Conservation (phyloP, 2,888 invertebrate species). For the Cerastoderma edule region DNA sequence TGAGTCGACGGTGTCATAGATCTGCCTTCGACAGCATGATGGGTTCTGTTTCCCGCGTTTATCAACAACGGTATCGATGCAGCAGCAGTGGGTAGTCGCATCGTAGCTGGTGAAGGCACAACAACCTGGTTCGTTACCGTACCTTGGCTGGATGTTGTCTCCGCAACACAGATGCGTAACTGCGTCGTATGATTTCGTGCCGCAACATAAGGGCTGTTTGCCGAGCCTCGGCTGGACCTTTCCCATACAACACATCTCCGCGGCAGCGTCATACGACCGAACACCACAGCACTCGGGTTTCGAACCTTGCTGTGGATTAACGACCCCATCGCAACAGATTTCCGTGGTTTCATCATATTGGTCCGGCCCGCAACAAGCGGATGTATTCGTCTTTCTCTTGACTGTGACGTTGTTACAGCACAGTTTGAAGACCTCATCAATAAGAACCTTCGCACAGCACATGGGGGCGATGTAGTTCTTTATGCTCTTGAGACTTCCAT, state of each 20-base stretch:
- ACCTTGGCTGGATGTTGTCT: slow-evolving; percentile 38
- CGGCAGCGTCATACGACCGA: slow-evolving; percentile 41
- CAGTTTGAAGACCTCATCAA: slow-evolving; percentile 35
- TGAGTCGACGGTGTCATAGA: slow-evolving; percentile 38
- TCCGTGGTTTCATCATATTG: slow-evolving; percentile 39
- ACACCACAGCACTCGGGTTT: slow-evolving; percentile 48
- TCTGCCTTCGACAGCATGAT: slow-evolving; percentile 44
- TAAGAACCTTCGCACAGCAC: slow-evolving; percentile 47
- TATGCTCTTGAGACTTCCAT: slow-evolving; percentile 32
- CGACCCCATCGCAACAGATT: slow-evolving; percentile 45
- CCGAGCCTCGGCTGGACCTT: slow-evolving; percentile 41
- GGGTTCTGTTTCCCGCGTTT: slow-evolving; percentile 36
- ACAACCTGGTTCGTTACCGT: slow-evolving; percentile 43
- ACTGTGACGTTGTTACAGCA: slow-evolving; percentile 48
- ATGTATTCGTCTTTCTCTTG: slow-evolving; percentile 33
- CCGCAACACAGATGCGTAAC: slow-evolving; percentile 42
- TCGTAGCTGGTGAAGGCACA: slow-evolving; percentile 51
- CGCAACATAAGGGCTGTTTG: slow-evolving; percentile 47
- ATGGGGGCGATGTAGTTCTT: slow-evolving; percentile 39
- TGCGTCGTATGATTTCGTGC: slow-evolving; percentile 40
- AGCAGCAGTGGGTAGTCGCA: slow-evolving; percentile 44
- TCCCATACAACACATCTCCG: slow-evolving; percentile 48
- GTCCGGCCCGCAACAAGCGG: slow-evolving; percentile 45
- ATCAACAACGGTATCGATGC: slow-evolving; percentile 34
- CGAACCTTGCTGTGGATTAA: slow-evolving; percentile 36